Conservation (phyloP, 2,797 vertebrate genomes). For the Sitta carolinensis region DNA sequence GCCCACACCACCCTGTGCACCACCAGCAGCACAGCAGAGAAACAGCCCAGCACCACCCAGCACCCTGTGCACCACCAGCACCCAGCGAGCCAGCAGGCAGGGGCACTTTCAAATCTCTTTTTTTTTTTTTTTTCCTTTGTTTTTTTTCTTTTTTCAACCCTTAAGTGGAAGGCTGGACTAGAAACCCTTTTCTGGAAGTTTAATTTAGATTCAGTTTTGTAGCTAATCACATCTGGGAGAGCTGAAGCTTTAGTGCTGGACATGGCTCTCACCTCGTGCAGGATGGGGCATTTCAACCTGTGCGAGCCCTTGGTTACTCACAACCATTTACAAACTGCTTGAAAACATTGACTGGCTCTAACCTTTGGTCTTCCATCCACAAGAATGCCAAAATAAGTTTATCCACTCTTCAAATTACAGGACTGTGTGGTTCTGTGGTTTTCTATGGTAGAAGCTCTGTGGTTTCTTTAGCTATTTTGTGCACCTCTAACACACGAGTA, state of each 20-base stretch:
- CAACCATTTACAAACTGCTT: background rate
- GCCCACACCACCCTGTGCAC: background rate
- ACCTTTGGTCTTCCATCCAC: background rate
- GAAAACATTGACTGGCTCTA: background rate
- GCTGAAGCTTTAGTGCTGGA: background rate
- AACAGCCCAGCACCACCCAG: background rate
- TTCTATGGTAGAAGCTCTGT: conserved; percentile 32
- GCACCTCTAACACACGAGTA: conserved; percentile 35
- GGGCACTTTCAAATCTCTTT: background rate
- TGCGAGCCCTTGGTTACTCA: background rate
- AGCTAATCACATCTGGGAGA: background rate
- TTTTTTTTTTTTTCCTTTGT: background rate
- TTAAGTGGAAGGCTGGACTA: background rate
- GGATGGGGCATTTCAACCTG: background rate
- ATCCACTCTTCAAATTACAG: conserved; percentile 52
- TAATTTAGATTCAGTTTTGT: background rate
- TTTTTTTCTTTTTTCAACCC: background rate
- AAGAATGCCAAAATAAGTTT: conserved; percentile 51
- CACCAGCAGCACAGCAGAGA: background rate
- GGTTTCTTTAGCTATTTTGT: conserved; percentile 63
- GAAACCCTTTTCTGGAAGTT: background rate
- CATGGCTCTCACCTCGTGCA: accelerated
- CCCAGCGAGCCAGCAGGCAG: background rate
- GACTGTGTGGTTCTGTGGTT: conserved; percentile 41
- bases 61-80: background rate